Evolutionary conservation across 2,888 invertebrate genomes (phyloP), one percentile per base, ranked within the genome.

Genomic region (Himalopsyche anomala): DNA sequence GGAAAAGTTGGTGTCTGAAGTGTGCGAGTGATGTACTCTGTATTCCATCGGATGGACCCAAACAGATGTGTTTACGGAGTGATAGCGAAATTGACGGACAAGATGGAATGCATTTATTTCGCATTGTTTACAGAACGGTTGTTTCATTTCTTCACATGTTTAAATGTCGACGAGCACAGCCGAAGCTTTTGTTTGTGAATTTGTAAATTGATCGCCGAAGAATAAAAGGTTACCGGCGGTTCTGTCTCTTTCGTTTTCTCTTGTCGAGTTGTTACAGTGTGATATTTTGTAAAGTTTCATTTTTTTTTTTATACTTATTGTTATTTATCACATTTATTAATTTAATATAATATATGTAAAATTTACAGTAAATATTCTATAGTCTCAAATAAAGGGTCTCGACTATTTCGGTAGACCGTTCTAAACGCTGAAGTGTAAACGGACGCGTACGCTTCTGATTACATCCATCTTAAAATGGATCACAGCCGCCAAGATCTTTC

Each of bases 1-100:
- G 95, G 96, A 96, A 92, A 96, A 96, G 92, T 95, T 96, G 93
- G 96, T 96, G 89, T 94, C 95, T 89, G 95, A 95, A 91, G 95
- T 94, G 91, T 94, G 94, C 91, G 94, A 94, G 92, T 94, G 93
- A 93, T 91, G 90, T 11, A 51, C 45, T 19, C 74, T 28, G 40
- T 55, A 54, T 55, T 38, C 55, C 2, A 81, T 51, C n/a, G 45
- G 80, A 51, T 51, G 51, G 15, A 51, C 15, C 51, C 51, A 51
- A 51, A 51, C 15, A 51, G 51, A 51, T 51, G 15, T 51, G 51
- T 51, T 45, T 51, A 51, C 15, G 51, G 51, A 51, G 51, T 51
- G 51, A 15, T 51, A 51, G 51, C 51, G 51, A 51, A 45, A 45
- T 40, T 12, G 45, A 80, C 80, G 19, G 51, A 80, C 42, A 45